Evolutionary conservation across 2,888 invertebrate genomes (phyloP).

Genomic region (Drosophila prolongata): DNA sequence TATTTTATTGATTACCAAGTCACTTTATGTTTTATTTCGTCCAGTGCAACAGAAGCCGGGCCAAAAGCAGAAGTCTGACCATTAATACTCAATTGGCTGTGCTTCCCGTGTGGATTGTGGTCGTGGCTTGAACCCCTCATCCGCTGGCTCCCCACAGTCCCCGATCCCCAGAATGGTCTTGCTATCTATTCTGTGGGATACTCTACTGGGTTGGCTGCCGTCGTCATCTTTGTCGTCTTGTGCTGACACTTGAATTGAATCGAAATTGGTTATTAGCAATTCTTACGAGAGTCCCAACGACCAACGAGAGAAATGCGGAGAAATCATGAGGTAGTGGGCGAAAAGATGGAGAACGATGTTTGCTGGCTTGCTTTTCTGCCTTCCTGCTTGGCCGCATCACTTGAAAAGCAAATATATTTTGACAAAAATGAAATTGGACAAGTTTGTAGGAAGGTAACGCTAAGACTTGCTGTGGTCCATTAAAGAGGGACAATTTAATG

Average conservation of each 20-base stretch:
- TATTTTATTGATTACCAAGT: too few species aligned
- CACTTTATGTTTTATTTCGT: neutral
- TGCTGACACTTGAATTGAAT: conserved; percentile 80
- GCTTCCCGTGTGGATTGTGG: conserved; percentile 79
- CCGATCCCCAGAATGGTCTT: conserved; percentile 2
- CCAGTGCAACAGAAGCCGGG: conserved; percentile 17
- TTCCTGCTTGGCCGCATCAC: conserved; percentile 47
- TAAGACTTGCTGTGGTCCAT: neutral
- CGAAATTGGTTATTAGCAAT: conserved; percentile 81
- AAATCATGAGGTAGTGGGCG: conserved; percentile 10
- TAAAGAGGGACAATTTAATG: conserved; percentile 6
- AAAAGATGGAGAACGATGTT: conserved; percentile 14
- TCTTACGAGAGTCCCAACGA: conserved; percentile 63
- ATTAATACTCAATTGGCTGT: conserved; percentile 80
- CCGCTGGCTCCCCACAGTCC: conserved; percentile 1
- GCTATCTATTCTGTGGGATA: conserved; percentile 30
- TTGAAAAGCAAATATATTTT: conserved; percentile 69
- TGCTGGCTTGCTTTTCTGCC: conserved; percentile 12
- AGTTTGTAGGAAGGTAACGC: conserved; percentile 5
- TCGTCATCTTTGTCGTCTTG: conserved; percentile 71
- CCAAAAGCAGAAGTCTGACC: conserved; percentile 64
- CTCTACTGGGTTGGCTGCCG: conserved; percentile 33
- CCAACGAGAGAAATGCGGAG: conserved; percentile 13
- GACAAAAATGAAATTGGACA: conserved; percentile 55
- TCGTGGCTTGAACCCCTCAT: conserved; percentile 30